Base-by-base conservation (phyloP, 2,113 vertebrate species). In the Carassius auratus region DNA sequence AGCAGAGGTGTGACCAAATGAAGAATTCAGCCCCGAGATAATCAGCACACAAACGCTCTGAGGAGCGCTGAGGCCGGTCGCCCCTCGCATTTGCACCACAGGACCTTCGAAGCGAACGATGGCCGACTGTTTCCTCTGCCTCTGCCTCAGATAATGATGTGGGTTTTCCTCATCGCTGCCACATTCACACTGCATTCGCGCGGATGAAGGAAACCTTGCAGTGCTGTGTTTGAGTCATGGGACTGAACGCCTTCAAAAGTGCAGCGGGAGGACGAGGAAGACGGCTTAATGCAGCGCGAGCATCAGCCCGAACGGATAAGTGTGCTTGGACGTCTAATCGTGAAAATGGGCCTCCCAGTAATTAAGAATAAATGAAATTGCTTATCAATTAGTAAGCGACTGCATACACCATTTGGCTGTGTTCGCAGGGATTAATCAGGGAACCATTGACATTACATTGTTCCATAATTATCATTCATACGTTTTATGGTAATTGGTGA, bases 1-100 rank as follows among this genome's bases (percentile, higher is more conserved):
- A 96, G 96, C 97, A 97, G 94, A 94, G 95, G 95, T 99, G 98
- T 99, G 98, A 99, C 98, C 97, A 98, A 99, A 98, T 94, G 96
- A 96, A 98, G 96, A 93, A 97, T 96, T 96, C 95, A 95, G 95
- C 95, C 92, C 94, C 94, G 93, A 91, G 87, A 95, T 96, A 96
- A 96, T 93, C 94, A 92, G 94, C 92, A 93, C 94, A 96, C 96
- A 97, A 96, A 94, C 90, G 94, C 95, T 93, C 95, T 92, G 92
- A 85, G 91, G 89, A 93, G 90, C 90, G 36, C 36, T 12, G 93
- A 94, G 95, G 96, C 95, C 96, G 96, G 97, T 95, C 95, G 94
- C 8, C 38, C 71, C 71, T 15, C 42, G 26, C 71, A 86, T 61
- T 73, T 66, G 45, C 52, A 3, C 55, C 14, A 30, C 48, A 3